These are phyloP conservation scores for Acanthococcus lagerstroemiae DNA, from an alignment of 2,888 invertebrate species.

Conservation along the genomic window DNA sequence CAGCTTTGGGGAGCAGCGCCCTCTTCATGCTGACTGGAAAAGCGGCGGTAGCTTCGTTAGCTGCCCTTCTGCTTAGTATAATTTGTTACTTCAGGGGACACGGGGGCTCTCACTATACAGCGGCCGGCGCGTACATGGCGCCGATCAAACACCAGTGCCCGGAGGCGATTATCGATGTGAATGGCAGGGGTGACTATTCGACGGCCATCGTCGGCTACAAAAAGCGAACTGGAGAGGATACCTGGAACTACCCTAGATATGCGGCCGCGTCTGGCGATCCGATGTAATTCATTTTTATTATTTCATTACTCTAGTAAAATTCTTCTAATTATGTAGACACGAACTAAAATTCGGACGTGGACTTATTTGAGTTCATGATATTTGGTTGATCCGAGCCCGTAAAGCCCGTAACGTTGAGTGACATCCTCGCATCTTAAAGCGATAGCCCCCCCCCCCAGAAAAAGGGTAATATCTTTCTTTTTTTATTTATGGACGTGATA, in stretches of 20 bases:
- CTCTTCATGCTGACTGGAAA: constrained; percentile 72
- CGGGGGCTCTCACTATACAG: constrained; percentile 22
- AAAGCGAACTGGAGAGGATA: constrained; percentile 9
- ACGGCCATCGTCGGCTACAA: constrained; percentile 10
- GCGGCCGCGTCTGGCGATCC: constrained; percentile 6
- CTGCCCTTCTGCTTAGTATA: constrained; percentile 69
- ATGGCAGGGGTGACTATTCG: constrained; percentile 2
- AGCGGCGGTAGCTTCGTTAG: constrained; percentile 70
- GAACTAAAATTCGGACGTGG: no score
- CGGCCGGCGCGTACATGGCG: not conserved
- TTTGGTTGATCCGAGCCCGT: no score
- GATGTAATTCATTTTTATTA: no score
- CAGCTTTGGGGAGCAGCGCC: constrained; percentile 71
- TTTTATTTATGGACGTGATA: no score
- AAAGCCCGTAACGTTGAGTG: no score
- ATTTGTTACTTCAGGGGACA: constrained; percentile 43
- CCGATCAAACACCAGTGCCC: constrained; percentile 13
- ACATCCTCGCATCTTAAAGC: no score
- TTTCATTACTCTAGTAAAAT: no score
- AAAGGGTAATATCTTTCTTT: no score
- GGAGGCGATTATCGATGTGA: constrained; percentile 14
- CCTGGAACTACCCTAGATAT: constrained; percentile 21
- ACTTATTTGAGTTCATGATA: no score
- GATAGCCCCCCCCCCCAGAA: no score
- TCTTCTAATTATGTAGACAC: no score